Conservation (phyloP, 2,888 invertebrate species). For the Heteromyza rotundicornis region DNA sequence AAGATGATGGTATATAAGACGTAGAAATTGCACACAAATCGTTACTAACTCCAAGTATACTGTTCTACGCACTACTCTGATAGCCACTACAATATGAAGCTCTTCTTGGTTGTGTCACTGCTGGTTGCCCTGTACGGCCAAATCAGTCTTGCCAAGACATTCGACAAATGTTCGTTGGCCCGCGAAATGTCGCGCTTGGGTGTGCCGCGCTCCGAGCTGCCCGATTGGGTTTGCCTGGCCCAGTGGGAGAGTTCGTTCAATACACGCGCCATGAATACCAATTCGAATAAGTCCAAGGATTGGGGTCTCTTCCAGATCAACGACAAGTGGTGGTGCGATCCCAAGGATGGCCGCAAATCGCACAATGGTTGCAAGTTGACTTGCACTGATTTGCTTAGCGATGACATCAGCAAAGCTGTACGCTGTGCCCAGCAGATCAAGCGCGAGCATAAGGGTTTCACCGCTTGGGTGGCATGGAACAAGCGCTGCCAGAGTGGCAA, state of each 20-base stretch:
- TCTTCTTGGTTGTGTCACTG: too few relatives aligned
- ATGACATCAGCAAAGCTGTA: conserved; percentile 33
- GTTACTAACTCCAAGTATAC: too few relatives aligned
- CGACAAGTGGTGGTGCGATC: conserved; percentile 42
- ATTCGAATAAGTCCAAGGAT: conserved; percentile 59
- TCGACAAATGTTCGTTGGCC: conserved; percentile 22
- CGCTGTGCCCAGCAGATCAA: conserved; percentile 37
- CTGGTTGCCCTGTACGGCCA: too few relatives aligned
- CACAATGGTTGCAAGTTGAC: conserved; percentile 34
- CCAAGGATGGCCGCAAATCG: conserved; percentile 15
- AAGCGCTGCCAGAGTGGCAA: conserved; percentile 23
- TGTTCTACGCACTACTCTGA: too few relatives aligned
- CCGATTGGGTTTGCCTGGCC: conserved; percentile 34
- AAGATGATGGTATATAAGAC: too few relatives aligned
- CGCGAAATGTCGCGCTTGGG: conserved; percentile 32
- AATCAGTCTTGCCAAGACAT: too few relatives aligned
- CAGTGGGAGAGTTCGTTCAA: conserved; percentile 38
- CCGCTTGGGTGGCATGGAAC: conserved; percentile 41
- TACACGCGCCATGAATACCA: conserved; percentile 58
- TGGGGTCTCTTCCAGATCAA: conserved; percentile 45
- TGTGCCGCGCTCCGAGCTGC: conserved; percentile 20
- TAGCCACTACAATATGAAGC: too few relatives aligned
- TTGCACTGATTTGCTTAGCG: conserved; percentile 34
- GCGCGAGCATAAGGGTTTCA: conserved; percentile 30
- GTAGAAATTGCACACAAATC: too few relatives aligned